A percentile compares a stretch with the other conserved stretches of the same genome.
phyloP scores from a whole-genome alignment of 2,888 invertebrate genomes.

The Platycheirus rosarum region DNA sequence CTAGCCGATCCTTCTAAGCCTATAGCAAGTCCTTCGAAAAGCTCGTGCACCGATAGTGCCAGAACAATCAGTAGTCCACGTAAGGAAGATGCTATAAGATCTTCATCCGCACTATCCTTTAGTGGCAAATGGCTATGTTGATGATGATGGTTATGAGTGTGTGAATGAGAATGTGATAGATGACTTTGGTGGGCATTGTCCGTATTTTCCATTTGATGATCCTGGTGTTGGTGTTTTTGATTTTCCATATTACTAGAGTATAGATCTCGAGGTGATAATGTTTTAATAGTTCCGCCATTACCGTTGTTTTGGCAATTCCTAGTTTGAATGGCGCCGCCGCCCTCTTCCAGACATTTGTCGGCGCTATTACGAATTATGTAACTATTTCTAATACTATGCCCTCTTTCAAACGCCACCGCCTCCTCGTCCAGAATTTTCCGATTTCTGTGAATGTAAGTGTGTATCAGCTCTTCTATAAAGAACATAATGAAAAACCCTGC shows the following conservation, averaged over 20 bases:
- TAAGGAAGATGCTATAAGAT: constrained; percentile 82
- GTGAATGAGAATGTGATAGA: constrained; percentile 55
- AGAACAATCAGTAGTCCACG: constrained; percentile 91
- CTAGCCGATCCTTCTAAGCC: constrained; percentile 87
- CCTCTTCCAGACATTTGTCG: neutral
- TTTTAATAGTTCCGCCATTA: constrained; percentile 8
- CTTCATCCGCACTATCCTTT: constrained; percentile 78
- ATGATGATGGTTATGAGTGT: constrained; percentile 61
- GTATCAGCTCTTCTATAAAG: constrained; percentile 91
- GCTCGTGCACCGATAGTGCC: constrained; percentile 92
- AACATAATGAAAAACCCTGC: constrained; percentile 90
- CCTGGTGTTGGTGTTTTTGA: constrained; percentile 66
- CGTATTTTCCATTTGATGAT: constrained; percentile 3
- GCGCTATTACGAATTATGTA: constrained; percentile 74
- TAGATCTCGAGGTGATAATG: constrained; percentile 78
- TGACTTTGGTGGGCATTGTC: neutral
- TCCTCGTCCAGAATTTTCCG: constrained; percentile 77
- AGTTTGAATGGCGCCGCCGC: neutral
- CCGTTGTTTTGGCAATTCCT: neutral
- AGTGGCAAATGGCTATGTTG: constrained; percentile 78
- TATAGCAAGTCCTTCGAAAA: constrained; percentile 93
- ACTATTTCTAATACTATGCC: constrained; percentile 79
- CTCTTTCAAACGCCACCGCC: constrained; percentile 80
- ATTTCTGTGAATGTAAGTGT: constrained; percentile 86
- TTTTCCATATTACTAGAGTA: constrained; percentile 77